Percentiles rank a stretch among this genome's conserved stretches.
Evolutionary conservation across 2,888 invertebrate genomes (phyloP).

Genomic region (Lucinisca nassula): DNA sequence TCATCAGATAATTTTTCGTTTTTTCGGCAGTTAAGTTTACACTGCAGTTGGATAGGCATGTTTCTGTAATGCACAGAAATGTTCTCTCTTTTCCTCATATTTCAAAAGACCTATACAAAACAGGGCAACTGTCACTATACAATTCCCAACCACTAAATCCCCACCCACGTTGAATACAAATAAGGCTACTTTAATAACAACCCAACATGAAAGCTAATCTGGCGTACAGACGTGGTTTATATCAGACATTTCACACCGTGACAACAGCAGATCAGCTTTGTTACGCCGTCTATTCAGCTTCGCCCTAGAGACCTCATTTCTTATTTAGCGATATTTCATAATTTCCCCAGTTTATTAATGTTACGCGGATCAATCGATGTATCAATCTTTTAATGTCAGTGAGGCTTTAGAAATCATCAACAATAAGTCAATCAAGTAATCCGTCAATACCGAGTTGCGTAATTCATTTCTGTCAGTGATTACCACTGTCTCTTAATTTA

Average conservation of each 20-base stretch:
- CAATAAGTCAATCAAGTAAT: slow-evolving; percentile 9
- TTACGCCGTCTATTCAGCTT: background rate
- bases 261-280: background rate
- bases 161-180: slow-evolving; percentile 1
- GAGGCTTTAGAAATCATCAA: slow-evolving; percentile 6
- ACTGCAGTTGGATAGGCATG: too few species aligned
- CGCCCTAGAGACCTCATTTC: background rate
- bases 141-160: background rate
- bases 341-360: slow-evolving; percentile 8
- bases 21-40: too few species aligned
- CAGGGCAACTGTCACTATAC: too few species aligned
- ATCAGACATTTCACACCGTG: background rate
- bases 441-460: background rate
- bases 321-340: slow-evolving; percentile 3
- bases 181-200: background rate
- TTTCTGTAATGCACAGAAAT: too few species aligned
- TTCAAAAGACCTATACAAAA: too few species aligned
- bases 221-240: background rate
- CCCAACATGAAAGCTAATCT: background rate
- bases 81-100: too few species aligned
- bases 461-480: background rate
- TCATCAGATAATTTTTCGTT: too few species aligned
- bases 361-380: background rate
- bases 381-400: background rate
- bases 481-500: background rate